These are phyloP conservation scores for Erythrocercus mccallii DNA, from an alignment of 2,113 vertebrate genomes.

Conservation along the genomic window DNA sequence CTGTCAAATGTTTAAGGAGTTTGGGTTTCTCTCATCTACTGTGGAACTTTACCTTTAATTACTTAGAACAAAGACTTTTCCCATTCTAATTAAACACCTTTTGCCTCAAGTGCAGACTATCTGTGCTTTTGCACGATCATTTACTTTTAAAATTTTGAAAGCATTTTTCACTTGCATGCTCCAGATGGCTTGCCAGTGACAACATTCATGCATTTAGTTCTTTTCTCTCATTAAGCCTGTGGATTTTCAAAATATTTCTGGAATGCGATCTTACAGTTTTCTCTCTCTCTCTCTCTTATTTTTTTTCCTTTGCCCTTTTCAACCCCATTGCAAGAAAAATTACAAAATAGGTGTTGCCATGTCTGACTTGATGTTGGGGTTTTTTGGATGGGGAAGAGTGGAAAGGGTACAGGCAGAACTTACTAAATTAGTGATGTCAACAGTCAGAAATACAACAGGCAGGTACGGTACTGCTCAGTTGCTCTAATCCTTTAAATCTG, in stretches of 20 bases:
- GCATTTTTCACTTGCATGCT: not conserved
- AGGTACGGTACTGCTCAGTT: not conserved
- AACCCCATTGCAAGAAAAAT: not conserved
- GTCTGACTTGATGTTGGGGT: not conserved
- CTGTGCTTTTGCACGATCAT: not conserved
- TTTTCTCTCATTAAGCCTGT: not conserved
- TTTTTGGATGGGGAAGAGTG: not conserved
- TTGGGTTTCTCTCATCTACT: not conserved
- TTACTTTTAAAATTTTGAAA: conserved; percentile 9
- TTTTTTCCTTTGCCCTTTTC: not conserved
- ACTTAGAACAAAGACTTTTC: conserved; percentile 18
- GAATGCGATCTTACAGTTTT: not conserved
- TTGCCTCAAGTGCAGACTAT: not conserved
- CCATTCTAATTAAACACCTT: conserved; percentile 7
- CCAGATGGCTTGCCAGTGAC: not conserved
- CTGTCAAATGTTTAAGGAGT: not conserved
- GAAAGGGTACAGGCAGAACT: not conserved
- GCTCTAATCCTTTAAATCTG: not conserved
- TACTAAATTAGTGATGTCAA: not conserved
- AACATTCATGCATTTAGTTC: not conserved
- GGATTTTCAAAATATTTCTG: conserved; percentile 23
- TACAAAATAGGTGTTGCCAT: not conserved
- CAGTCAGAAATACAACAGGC: not conserved
- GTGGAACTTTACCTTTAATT: not conserved
- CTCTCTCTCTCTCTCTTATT: not conserved